These are phyloP conservation scores for Parnassius smintheus DNA, from an alignment of 2,888 invertebrate species.

Conservation along the genomic window DNA sequence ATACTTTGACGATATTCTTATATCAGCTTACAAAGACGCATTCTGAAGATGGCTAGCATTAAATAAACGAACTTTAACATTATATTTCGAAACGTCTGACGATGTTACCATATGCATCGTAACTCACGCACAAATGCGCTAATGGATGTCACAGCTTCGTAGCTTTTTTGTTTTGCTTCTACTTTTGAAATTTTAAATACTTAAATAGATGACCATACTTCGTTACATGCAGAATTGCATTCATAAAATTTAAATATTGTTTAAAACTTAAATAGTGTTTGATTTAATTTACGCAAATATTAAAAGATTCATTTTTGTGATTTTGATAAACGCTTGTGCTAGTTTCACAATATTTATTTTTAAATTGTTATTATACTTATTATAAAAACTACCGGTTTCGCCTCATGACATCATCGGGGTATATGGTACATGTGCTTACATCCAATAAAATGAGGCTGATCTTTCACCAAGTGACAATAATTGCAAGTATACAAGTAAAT, in stretches of 20 bases:
- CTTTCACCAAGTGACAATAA: no score
- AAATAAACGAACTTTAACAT: slow-evolving; percentile 28
- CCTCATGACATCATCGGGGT: no score
- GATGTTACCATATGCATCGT: slow-evolving; percentile 44
- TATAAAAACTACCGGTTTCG: no score
- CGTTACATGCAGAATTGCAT: no score
- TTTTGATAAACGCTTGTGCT: background rate
- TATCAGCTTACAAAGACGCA: slow-evolving; percentile 13
- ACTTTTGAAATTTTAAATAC: slow-evolving; percentile 31
- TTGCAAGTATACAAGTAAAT: no score
- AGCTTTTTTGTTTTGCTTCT: slow-evolving; percentile 45
- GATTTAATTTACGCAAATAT: background rate
- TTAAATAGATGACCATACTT: slow-evolving; percentile 6
- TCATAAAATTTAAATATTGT: no score
- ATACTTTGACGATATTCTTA: slow-evolving; percentile 14
- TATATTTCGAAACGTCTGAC: slow-evolving; percentile 42
- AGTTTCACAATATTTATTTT: no score
- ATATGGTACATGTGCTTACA: no score
- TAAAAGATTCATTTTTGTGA: background rate
- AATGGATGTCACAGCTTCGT: slow-evolving; percentile 47
- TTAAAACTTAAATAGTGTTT: no score
- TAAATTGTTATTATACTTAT: no score
- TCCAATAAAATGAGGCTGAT: no score
- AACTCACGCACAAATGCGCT: slow-evolving; percentile 46
- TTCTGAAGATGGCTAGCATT: slow-evolving; percentile 27